A percentile compares a stretch with the other conserved stretches of the same genome.
phyloP scores from a whole-genome alignment of 2,797 vertebrate species.

The Sebastes cheni region DNA sequence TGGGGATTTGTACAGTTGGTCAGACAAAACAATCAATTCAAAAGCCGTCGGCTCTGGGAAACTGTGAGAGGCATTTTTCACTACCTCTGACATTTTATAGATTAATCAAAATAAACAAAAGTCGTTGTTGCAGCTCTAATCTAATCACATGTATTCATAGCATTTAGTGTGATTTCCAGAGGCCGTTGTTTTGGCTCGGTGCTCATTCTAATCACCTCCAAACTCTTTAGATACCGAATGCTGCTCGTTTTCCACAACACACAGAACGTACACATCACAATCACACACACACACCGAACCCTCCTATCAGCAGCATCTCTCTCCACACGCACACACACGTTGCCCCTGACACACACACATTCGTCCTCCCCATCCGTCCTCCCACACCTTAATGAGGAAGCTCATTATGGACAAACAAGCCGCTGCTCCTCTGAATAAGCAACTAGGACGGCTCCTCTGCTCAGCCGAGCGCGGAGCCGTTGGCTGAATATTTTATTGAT shows the following conservation, averaged over 20 bases:
- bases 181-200: background rate
- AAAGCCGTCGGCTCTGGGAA: background rate
- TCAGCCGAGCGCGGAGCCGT: conserved; percentile 48
- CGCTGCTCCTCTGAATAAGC: conserved; percentile 74
- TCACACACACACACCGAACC: background rate
- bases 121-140: background rate
- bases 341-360: conserved; percentile 55
- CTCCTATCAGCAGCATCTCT: background rate
- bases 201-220: conserved; percentile 14
- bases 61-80: background rate
- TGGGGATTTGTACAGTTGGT: background rate
- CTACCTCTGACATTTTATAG: background rate
- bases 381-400: conserved; percentile 78
- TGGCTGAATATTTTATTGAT: conserved; percentile 79
- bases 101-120: background rate
- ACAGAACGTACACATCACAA: background rate
- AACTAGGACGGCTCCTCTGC: conserved; percentile 59
- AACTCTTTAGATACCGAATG: background rate
- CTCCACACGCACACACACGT: conserved; percentile 20
- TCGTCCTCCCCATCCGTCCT: conserved; percentile 43
- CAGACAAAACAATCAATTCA: background rate
- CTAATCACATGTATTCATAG: background rate
- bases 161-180: background rate
- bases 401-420: conserved; percentile 81
- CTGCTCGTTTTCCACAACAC: background rate